Conservation (phyloP, 2,797 vertebrate species). For the Falco rusticolus region DNA sequence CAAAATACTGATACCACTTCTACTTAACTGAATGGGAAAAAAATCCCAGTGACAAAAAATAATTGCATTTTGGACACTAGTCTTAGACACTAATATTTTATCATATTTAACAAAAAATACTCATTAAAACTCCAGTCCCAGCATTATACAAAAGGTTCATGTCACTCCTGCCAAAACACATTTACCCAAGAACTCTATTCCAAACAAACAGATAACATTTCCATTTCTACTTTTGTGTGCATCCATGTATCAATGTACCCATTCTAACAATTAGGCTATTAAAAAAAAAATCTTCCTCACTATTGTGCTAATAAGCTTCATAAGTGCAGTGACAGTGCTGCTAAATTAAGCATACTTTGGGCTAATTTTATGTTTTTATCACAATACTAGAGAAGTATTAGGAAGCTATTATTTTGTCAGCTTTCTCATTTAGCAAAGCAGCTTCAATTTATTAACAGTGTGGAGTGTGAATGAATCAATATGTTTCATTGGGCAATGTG, state of each 20-base stretch:
- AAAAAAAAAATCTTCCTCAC: neutral
- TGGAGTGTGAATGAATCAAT: slow-evolving; percentile 94
- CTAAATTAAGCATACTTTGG: slow-evolving; percentile 78
- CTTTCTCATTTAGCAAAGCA: slow-evolving; percentile 88
- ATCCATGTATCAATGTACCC: neutral
- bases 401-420: slow-evolving; percentile 86
- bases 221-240: neutral
- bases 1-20: neutral
- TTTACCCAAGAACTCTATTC: neutral
- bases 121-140: neutral
- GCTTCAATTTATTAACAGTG: slow-evolving; percentile 95
- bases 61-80: neutral
- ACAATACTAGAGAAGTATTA: slow-evolving; percentile 77
- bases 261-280: slow-evolving; percentile 19
- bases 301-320: slow-evolving; percentile 55
- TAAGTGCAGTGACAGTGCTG: slow-evolving; percentile 63
- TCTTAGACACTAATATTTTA: neutral
- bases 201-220: neutral
- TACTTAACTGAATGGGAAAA: neutral
- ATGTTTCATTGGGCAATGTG: slow-evolving; percentile 96
- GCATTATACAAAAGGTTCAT: neutral
- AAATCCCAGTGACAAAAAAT: neutral
- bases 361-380: slow-evolving; percentile 81
- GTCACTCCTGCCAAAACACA: neutral
- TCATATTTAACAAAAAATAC: neutral